Evolutionary conservation across 2,797 vertebrate species (phyloP).

Genomic region (Pteronotus mesoamericanus): DNA sequence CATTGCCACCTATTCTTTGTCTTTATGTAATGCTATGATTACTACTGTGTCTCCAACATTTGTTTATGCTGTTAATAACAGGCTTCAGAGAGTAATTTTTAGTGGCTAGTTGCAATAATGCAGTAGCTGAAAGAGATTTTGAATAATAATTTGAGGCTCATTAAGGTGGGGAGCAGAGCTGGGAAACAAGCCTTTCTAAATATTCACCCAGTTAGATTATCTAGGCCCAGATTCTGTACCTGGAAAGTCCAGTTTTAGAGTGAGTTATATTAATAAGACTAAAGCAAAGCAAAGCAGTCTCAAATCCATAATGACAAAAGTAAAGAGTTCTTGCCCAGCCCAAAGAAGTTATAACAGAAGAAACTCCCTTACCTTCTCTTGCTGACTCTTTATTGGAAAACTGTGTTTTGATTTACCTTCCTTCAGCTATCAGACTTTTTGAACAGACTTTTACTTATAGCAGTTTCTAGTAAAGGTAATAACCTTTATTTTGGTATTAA

Average conservation of each 20-base stretch:
- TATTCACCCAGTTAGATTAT: not conserved
- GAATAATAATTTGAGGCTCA: not conserved
- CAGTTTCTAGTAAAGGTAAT: not conserved
- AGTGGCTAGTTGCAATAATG: not conserved
- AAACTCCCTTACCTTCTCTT: not conserved
- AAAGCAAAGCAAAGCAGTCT: constrained; percentile 6
- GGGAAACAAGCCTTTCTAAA: not conserved
- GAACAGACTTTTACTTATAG: not conserved
- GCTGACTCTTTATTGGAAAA: not conserved
- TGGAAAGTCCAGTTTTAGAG: not conserved
- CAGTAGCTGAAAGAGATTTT: not conserved
- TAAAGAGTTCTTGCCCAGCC: not conserved
- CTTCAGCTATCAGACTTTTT: not conserved
- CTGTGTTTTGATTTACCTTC: not conserved
- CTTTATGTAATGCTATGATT: not conserved
- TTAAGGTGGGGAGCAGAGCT: not conserved
- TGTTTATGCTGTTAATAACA: constrained; percentile 26
- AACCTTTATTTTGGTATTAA: constrained; percentile 32
- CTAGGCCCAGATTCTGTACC: not conserved
- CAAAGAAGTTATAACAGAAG: not conserved
- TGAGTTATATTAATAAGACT: not conserved
- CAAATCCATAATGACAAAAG: constrained; percentile 31
- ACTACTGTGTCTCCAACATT: not conserved
- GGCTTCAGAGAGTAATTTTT: not conserved
- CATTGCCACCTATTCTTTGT: not conserved